Base-by-base conservation (phyloP, 2,888 invertebrate genomes). In the Eupithecia insigniata region DNA sequence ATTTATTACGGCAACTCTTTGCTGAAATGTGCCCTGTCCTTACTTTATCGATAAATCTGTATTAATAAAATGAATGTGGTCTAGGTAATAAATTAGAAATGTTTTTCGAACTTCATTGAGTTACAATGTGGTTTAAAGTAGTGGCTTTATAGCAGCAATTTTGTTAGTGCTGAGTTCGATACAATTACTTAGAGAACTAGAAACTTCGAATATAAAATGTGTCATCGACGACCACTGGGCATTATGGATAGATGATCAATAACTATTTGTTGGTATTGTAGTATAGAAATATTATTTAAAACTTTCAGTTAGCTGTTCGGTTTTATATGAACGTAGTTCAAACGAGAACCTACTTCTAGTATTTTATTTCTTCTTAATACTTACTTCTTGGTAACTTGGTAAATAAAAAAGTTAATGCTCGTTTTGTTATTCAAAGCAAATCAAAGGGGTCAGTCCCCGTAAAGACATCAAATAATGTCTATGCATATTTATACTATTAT, bases 1-100 rank as follows among this genome's bases (percentile, higher is more conserved):
- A 92, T 92, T 90, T 93, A 92, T 92, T 92, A 91, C 90, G 81
- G 64, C 46, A 71, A 75, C 73, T 76, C 73, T 76, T 69, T 70
- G 69, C 75, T 69, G 69, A 67, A 71, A 70, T 73, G 65, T 69
- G 36, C 69, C 67, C 66, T 73, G 69, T 69, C 69, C 68, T 71
- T 69, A 76, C 73, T 71, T 76, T 68, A 71, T 68, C 73, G 73
- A 76, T 73, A 76, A 76, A 76, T 73, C 76, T 66, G 70, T 73
- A 76, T 73, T 73, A 73, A 71, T 73, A 71, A 71, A 76, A 76
- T 70, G 55, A 62, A 76, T 73, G 76, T 67, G 66, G 67, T 73
- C 70, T 69, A 66, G 66, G 71, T 70, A 34, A 76, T 76, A 71
- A 71, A 73, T 72, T 65, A 65, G 61, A 70, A 75, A 73, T 76